Evolutionary conservation across 2,113 vertebrate species (phyloP).

Genomic region (Eulacestoma nigropectus): DNA sequence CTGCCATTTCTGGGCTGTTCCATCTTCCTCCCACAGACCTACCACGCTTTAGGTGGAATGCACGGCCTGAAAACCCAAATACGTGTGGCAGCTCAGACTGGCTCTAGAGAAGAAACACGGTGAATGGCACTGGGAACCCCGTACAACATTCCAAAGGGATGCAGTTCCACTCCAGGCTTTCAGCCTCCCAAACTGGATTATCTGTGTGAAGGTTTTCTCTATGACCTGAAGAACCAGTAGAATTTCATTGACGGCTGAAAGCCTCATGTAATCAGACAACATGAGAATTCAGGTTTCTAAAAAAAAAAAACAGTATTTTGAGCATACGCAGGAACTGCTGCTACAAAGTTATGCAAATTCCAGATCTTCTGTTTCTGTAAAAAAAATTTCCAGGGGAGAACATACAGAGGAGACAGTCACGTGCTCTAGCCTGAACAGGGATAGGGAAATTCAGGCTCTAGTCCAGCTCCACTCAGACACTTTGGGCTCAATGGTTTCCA

Average conservation of each 20-base stretch:
- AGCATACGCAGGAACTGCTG: neutral
- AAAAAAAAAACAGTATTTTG: neutral
- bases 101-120: neutral
- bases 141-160: neutral
- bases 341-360: neutral
- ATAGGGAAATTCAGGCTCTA: neutral
- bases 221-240: neutral
- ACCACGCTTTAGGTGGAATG: neutral
- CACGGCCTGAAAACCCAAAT: constrained; percentile 51
- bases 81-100: neutral
- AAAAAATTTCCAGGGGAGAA: neutral
- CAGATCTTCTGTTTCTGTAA: neutral
- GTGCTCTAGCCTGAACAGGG: neutral
- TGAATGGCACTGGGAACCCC: neutral
- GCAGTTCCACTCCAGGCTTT: neutral
- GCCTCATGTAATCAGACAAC: neutral
- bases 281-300: neutral
- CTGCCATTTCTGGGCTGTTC: constrained; percentile 42
- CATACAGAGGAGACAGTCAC: neutral
- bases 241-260: neutral
- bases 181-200: neutral
- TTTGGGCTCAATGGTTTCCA: neutral
- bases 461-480: neutral
- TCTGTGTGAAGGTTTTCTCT: neutral
- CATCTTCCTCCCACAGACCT: constrained; percentile 32